Conservation (phyloP, 2,888 invertebrate species). For the Phytoseiulus persimilis region DNA sequence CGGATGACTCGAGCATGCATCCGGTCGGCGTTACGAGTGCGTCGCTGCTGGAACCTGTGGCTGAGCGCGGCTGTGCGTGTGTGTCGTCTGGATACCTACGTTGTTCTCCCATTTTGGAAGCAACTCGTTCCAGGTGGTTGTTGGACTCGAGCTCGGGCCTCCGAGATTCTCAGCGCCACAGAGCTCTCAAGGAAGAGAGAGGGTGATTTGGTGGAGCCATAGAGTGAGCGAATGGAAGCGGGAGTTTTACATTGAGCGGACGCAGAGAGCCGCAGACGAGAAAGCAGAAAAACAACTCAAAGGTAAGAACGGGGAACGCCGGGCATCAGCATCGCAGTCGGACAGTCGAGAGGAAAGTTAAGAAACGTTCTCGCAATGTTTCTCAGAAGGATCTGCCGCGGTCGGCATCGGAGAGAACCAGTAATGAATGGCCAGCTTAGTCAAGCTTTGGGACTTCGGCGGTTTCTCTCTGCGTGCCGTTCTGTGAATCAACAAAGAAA, state of each 20-base stretch:
- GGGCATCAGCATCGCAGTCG: neutral
- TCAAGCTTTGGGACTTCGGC: neutral
- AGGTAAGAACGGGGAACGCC: neutral
- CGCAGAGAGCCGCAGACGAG: neutral
- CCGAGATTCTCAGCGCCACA: neutral
- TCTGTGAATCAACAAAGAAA: neutral
- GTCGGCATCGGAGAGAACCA: neutral
- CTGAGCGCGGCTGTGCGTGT: neutral
- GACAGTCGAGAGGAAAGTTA: neutral
- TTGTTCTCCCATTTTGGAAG: neutral
- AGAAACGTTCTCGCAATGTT: too few relatives aligned
- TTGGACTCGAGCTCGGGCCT: neutral
- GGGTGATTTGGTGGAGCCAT: neutral
- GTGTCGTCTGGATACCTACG: neutral
- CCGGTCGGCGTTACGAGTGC: neutral
- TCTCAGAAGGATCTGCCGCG: too few relatives aligned
- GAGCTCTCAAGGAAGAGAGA: neutral
- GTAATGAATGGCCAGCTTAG: neutral
- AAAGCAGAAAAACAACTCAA: neutral
- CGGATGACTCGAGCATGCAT: neutral
- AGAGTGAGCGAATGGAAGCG: neutral
- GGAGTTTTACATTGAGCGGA: neutral
- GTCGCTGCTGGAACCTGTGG: neutral
- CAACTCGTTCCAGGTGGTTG: constrained; percentile 5
- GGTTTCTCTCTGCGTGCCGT: neutral